A percentile compares a stretch with the other conserved stretches of the same genome.
Conservation (phyloP, 2,888 invertebrate species). For the Drosophila atroscutellata region DNA sequence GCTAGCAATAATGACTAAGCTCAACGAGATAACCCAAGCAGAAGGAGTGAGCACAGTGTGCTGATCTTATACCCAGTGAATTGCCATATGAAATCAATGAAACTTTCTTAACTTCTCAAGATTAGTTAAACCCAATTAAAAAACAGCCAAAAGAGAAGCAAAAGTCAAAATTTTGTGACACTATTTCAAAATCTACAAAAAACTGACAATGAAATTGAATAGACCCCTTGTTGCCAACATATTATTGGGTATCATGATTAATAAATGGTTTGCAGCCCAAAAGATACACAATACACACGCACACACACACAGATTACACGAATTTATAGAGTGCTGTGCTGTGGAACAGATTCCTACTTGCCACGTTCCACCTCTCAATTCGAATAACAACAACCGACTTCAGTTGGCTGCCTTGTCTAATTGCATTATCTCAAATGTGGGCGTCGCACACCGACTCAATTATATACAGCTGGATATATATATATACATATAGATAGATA, state of each 20-base stretch:
- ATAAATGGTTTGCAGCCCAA: neutral
- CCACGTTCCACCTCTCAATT: conserved; percentile 13
- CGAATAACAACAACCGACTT: conserved; percentile 31
- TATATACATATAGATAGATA: conserved; percentile 7
- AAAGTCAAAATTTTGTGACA: neutral
- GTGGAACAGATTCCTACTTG: neutral
- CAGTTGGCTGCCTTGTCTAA: conserved; percentile 51
- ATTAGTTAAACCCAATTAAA: neutral
- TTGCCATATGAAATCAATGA: neutral
- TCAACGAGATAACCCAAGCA: conserved; percentile 11
- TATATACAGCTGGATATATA: conserved; percentile 21
- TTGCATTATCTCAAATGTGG: conserved; percentile 67
- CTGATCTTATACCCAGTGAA: conserved; percentile 1
- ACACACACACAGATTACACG: neutral
- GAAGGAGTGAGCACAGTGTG: neutral
- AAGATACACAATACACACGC: neutral
- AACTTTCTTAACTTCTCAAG: neutral
- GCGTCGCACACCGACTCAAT: conserved; percentile 61
- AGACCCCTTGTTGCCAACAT: neutral
- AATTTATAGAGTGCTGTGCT: neutral
- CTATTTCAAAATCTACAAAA: neutral
- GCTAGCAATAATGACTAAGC: conserved; percentile 26
- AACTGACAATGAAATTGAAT: neutral
- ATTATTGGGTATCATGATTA: neutral
- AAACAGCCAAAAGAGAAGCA: neutral